These are phyloP conservation scores for Siniperca scherzeri DNA, from an alignment of 2,797 vertebrate genomes.

Conservation along the genomic window DNA sequence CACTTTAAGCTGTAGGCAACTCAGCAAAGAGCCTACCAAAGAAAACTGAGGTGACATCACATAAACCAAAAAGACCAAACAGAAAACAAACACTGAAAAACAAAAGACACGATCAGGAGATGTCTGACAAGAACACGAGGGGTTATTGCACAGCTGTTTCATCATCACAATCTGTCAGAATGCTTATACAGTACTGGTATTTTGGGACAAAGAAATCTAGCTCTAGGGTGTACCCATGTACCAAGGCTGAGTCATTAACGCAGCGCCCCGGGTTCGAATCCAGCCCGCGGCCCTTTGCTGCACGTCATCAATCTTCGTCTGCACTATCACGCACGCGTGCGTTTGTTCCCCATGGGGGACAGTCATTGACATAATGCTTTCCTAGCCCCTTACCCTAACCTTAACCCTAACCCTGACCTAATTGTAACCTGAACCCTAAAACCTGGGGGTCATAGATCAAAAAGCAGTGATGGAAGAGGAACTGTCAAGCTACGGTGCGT, in stretches of 20 bases:
- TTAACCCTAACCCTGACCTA: too few relatives aligned
- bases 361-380: too few relatives aligned
- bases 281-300: too few relatives aligned
- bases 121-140: conserved; percentile 2
- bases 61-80: background rate
- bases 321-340: too few relatives aligned
- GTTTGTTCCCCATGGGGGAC: too few relatives aligned
- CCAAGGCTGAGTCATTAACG: too few relatives aligned
- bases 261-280: too few relatives aligned
- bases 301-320: too few relatives aligned
- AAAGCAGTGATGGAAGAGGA: conserved; percentile 10
- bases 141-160: conserved; percentile 52
- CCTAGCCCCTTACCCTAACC: too few relatives aligned
- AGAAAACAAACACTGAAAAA: background rate
- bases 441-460: conserved; percentile 1
- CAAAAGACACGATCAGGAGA: conserved; percentile 20
- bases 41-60: background rate
- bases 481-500: background rate
- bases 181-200: conserved; percentile 15
- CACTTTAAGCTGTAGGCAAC: background rate
- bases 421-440: too few relatives aligned
- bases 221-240: background rate
- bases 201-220: conserved; percentile 46
- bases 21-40: background rate
- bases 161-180: conserved; percentile 53